phyloP scores from a whole-genome alignment of 2,888 invertebrate genomes.

The Colletes collaris region DNA sequence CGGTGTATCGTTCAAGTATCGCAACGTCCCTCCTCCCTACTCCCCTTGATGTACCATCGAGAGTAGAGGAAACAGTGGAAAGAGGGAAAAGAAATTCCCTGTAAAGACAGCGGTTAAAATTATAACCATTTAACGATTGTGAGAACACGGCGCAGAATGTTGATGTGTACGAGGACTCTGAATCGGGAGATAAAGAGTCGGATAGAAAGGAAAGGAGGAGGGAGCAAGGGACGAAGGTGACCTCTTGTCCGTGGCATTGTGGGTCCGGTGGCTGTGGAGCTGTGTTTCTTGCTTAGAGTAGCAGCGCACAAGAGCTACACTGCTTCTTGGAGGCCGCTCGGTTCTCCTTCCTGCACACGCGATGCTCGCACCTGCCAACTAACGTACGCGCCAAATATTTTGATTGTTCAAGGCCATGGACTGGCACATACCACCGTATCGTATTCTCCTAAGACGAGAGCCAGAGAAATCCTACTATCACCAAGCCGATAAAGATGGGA shows the following conservation, averaged over 20 bases:
- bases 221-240: constrained; percentile 45
- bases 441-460: too few species aligned
- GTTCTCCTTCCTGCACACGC: constrained; percentile 57
- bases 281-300: constrained; percentile 71
- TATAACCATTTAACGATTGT: constrained; percentile 73
- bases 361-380: constrained; percentile 80
- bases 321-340: constrained; percentile 68
- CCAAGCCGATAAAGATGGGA: too few species aligned
- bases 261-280: constrained; percentile 68
- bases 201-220: constrained; percentile 39
- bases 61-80: not conserved
- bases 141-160: constrained; percentile 62
- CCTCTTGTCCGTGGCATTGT: constrained; percentile 67
- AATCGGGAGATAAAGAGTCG: constrained; percentile 42
- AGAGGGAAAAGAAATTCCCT: constrained; percentile 18
- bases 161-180: constrained; percentile 33
- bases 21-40: not conserved
- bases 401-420: too few species aligned
- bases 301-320: constrained; percentile 50
- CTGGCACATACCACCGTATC: too few species aligned
- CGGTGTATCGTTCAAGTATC: constrained; percentile 17
- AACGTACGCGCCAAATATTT: constrained; percentile 59
- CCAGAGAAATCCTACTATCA: too few species aligned
- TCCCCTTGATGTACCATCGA: not conserved
- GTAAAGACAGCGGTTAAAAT: constrained; percentile 60